A percentile compares a stretch with the other conserved stretches of the same genome.
Conservation (phyloP, 2,797 vertebrate genomes). For the Synaphobranchus kaupii region DNA sequence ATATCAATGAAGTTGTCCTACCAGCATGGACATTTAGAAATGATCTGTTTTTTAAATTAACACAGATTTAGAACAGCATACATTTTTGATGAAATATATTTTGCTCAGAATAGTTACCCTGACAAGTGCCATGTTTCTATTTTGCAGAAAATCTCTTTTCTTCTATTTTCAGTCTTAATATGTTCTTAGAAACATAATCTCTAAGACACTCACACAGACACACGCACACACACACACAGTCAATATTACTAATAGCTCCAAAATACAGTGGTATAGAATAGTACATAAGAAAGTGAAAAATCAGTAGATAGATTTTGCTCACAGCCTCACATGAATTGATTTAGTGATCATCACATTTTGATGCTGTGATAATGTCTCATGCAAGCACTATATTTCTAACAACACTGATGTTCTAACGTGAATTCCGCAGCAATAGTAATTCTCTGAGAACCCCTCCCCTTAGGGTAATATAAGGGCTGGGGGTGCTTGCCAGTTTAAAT, state of each 20-base stretch:
- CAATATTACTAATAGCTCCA: not conserved
- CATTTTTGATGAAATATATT: slow-evolving; percentile 13
- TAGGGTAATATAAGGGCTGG: not conserved
- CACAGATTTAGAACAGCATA: slow-evolving; percentile 4
- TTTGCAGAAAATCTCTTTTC: not conserved
- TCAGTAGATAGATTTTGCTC: slow-evolving; percentile 2
- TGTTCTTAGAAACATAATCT: not conserved
- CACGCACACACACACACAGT: slow-evolving; percentile 8
- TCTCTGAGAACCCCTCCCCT: not conserved
- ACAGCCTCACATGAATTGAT: not conserved
- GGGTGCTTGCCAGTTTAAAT: not conserved
- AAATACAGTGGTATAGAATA: slow-evolving; percentile 16
- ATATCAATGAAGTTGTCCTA: slow-evolving; percentile 21
- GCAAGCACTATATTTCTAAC: slow-evolving; percentile 16
- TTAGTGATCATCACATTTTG: not conserved
- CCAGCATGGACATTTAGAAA: slow-evolving; percentile 10
- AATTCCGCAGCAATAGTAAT: not conserved
- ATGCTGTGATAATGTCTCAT: not conserved
- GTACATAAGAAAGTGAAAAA: slow-evolving; percentile 13
- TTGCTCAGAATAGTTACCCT: not conserved
- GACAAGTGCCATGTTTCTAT: not conserved
- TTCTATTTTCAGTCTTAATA: not conserved
- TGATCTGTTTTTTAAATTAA: slow-evolving; percentile 5
- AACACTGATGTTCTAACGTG: slow-evolving; percentile 20
- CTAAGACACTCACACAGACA: slow-evolving; percentile 16